These are phyloP conservation scores for Euclidia mi DNA, from an alignment of 2,888 invertebrate genomes.

Conservation along the genomic window DNA sequence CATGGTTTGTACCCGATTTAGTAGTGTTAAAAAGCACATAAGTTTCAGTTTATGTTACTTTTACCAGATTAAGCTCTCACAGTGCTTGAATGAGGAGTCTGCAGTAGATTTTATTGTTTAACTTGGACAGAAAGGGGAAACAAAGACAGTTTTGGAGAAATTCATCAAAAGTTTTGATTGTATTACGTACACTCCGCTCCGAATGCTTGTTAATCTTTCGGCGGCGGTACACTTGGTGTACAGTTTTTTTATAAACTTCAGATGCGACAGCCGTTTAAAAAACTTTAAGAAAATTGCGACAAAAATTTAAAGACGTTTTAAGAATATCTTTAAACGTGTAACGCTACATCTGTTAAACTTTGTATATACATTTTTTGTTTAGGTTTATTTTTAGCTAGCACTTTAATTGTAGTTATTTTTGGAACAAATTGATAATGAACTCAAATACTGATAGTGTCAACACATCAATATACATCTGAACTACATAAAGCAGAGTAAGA, in stretches of 20 bases:
- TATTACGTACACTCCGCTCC: slow-evolving; percentile 79
- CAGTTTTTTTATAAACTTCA: slow-evolving; percentile 60
- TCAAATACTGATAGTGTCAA: slow-evolving; percentile 8
- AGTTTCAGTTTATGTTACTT: slow-evolving; percentile 47
- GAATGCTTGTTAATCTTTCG: slow-evolving; percentile 81
- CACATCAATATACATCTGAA: slow-evolving; percentile 23
- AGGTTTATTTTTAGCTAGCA: too few species aligned
- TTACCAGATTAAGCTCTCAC: slow-evolving; percentile 63
- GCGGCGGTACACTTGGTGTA: slow-evolving; percentile 58
- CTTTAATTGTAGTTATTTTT: too few species aligned
- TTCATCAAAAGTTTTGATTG: slow-evolving; percentile 89
- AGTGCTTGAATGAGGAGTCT: slow-evolving; percentile 69
- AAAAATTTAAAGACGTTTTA: background rate
- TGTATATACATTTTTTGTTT: too few species aligned
- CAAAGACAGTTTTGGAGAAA: slow-evolving; percentile 85
- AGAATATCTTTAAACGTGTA: background rate
- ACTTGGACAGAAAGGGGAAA: slow-evolving; percentile 83
- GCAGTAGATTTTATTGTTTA: slow-evolving; percentile 81
- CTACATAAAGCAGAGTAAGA: slow-evolving; percentile 30
- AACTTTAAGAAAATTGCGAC: slow-evolving; percentile 39
- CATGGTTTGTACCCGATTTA: slow-evolving; percentile 33
- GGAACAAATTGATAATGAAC: too few species aligned
- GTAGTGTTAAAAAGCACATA: slow-evolving; percentile 38
- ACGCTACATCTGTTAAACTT: background rate
- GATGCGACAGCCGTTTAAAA: slow-evolving; percentile 53